A percentile compares a stretch with the other conserved stretches of the same genome.
These are phyloP conservation scores for Zygogramma bicolorata DNA, from an alignment of 2,888 invertebrate genomes.

Conservation along the genomic window DNA sequence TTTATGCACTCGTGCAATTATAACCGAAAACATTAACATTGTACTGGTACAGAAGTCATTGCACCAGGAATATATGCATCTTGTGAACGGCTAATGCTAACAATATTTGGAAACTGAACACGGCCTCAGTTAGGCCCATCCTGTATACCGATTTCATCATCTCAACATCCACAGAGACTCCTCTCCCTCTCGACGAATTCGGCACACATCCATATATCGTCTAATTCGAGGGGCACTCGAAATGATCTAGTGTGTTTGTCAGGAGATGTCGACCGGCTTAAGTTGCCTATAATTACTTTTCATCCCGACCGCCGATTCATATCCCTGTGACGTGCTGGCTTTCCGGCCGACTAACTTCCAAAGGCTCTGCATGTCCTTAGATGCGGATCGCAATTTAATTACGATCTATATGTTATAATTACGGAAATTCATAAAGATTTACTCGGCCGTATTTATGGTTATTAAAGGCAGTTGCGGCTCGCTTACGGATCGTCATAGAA, in stretches of 20 bases:
- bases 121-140: too few relatives aligned
- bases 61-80: too few relatives aligned
- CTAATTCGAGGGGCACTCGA: slow-evolving; percentile 18
- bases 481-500: neutral
- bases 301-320: slow-evolving; percentile 32
- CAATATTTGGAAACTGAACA: too few relatives aligned
- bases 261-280: slow-evolving; percentile 20
- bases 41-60: too few relatives aligned
- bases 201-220: neutral
- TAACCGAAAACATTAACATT: too few relatives aligned
- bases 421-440: slow-evolving; percentile 66
- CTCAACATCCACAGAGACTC: neutral
- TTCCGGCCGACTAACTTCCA: slow-evolving; percentile 59
- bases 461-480: slow-evolving; percentile 49
- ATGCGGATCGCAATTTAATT: slow-evolving; percentile 64
- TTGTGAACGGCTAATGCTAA: too few relatives aligned
- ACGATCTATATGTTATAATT: slow-evolving; percentile 66
- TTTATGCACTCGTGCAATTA: too few relatives aligned
- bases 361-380: slow-evolving; percentile 54
- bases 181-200: slow-evolving; percentile 28
- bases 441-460: slow-evolving; percentile 60
- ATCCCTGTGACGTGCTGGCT: slow-evolving; percentile 47
- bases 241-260: slow-evolving; percentile 33
- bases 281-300: slow-evolving; percentile 40
- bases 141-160: neutral